Conservation (phyloP, 2,888 invertebrate genomes). For the Opisthograptis luteolata region DNA sequence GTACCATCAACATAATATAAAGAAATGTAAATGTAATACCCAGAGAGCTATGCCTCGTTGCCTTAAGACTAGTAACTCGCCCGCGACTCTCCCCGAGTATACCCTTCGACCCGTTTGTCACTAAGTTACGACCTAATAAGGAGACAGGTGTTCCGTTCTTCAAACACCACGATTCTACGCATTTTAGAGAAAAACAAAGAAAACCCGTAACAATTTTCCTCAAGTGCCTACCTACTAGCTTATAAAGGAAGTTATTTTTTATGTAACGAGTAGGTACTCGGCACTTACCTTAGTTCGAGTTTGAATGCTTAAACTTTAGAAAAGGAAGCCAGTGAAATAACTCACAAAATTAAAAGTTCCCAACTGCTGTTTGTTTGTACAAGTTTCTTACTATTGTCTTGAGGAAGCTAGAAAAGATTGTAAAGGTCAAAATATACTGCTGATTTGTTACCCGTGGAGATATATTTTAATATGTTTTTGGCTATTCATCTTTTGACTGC, state of each 20-base stretch:
- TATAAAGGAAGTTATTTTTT: constrained; percentile 22
- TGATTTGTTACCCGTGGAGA: too few species aligned
- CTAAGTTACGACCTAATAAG: too few species aligned
- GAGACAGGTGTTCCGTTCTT: constrained; percentile 6
- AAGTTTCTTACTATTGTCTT: constrained; percentile 35
- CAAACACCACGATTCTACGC: constrained; percentile 2
- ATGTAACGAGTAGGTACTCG: constrained; percentile 2
- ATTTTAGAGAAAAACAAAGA: constrained; percentile 25
- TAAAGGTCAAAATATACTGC: constrained; percentile 1
- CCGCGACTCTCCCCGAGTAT: too few species aligned
- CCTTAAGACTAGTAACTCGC: too few species aligned
- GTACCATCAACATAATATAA: too few species aligned
- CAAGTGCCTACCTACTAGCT: constrained; percentile 18
- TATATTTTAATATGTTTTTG: too few species aligned
- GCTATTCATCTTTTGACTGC: too few species aligned
- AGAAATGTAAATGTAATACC: too few species aligned
- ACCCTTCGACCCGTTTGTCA: too few species aligned
- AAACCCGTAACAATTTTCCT: constrained; percentile 32
- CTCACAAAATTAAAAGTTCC: constrained; percentile 37
- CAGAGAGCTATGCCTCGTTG: too few species aligned
- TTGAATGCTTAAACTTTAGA: constrained; percentile 14
- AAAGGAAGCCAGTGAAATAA: constrained; percentile 35
- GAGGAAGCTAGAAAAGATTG: constrained; percentile 11
- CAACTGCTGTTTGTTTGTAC: constrained; percentile 36
- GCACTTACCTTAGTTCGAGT: constrained; percentile 10